Evolutionary conservation across 2,888 invertebrate species (phyloP).

Genomic region (Nomada flava): DNA sequence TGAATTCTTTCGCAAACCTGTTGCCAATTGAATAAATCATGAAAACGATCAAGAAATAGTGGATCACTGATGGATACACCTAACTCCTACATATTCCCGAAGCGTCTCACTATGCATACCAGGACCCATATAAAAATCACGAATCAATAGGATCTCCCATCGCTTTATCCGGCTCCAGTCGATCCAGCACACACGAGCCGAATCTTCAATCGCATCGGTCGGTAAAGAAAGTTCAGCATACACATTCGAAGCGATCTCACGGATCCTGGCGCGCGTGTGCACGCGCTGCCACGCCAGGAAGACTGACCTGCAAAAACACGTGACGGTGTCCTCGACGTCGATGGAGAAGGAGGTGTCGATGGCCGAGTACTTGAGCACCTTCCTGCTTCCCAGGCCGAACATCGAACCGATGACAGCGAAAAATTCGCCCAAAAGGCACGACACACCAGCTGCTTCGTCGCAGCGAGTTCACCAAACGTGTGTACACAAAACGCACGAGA

Average conservation of each 20-base stretch:
- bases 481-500: not conserved
- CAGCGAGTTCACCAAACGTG: not conserved
- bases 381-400: slow-evolving; percentile 78
- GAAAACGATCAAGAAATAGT: too few relatives aligned
- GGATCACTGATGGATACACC: too few relatives aligned
- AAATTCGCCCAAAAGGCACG: not conserved
- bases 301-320: slow-evolving; percentile 92
- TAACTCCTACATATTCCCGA: not conserved
- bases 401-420: slow-evolving; percentile 59
- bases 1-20: not conserved
- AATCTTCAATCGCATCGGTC: not conserved
- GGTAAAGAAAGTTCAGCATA: not conserved
- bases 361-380: slow-evolving; percentile 81
- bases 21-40: too few relatives aligned
- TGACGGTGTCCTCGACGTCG: slow-evolving; percentile 90
- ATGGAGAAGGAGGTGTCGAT: slow-evolving; percentile 86
- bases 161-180: slow-evolving; percentile 1
- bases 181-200: not conserved
- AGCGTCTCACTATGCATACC: not conserved
- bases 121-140: not conserved
- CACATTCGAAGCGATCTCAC: not conserved
- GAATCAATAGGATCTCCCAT: not conserved
- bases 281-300: not conserved
- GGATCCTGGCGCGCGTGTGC: not conserved
- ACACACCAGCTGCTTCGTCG: not conserved